Evolutionary conservation across 2,797 vertebrate species (phyloP).

Genomic region (Odontamblyopus rebecca): DNA sequence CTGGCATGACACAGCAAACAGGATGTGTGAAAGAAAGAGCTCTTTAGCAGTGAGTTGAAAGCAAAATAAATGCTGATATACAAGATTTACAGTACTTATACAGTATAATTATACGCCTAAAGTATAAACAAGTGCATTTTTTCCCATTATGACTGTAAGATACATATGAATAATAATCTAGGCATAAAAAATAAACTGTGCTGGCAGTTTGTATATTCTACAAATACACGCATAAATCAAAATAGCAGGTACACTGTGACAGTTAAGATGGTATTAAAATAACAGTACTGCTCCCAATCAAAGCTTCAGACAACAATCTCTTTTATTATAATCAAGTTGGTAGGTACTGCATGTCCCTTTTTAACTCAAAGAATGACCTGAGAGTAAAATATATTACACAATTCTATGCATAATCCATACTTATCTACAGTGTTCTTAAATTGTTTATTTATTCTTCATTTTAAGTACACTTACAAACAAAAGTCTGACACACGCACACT

Average conservation of each 20-base stretch:
- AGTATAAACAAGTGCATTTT: neutral
- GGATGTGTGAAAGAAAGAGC: slow-evolving; percentile 36
- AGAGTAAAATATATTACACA: slow-evolving; percentile 49
- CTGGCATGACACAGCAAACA: slow-evolving; percentile 67
- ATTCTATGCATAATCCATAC: slow-evolving; percentile 73
- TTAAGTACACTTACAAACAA: slow-evolving; percentile 79
- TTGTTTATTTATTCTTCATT: slow-evolving; percentile 72
- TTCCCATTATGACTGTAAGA: neutral
- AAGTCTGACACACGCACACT: slow-evolving; percentile 49
- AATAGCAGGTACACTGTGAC: neutral
- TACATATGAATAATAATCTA: neutral
- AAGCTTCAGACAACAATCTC: neutral
- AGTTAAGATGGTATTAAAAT: neutral
- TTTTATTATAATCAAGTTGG: slow-evolving; percentile 2
- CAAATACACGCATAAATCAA: neutral
- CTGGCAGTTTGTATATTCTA: neutral
- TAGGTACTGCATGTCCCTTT: neutral
- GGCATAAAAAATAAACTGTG: neutral
- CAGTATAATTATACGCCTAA: neutral
- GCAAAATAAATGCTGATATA: neutral
- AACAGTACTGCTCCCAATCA: neutral
- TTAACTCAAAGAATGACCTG: neutral
- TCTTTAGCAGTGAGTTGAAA: neutral
- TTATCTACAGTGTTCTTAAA: slow-evolving; percentile 64
- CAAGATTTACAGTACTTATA: neutral